A percentile compares a stretch with the other conserved stretches of the same genome.
Conservation (phyloP, 2,888 invertebrate genomes). For the Tupiocoris notatus region DNA sequence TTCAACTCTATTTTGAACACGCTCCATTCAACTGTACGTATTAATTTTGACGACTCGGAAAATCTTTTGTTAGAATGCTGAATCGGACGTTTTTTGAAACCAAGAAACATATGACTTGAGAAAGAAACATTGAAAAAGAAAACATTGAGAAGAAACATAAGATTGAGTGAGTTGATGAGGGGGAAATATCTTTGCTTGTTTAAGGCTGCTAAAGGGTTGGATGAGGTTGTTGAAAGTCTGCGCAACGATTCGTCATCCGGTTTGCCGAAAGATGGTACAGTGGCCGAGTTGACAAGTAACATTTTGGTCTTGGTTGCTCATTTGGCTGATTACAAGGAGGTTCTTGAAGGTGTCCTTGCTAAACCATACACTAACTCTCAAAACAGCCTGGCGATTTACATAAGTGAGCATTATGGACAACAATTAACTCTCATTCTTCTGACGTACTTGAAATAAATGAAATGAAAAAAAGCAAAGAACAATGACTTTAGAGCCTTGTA, state of each 20-base stretch:
- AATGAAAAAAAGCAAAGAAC: no score
- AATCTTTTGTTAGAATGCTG: no score
- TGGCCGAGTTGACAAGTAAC: conserved; percentile 93
- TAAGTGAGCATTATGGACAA: no score
- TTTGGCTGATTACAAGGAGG: conserved; percentile 73
- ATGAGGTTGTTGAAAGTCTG: conserved; percentile 89
- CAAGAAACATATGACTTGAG: no score
- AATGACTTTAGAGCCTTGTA: no score
- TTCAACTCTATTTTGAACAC: conserved; percentile 71
- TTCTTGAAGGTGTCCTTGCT: conserved; percentile 62
- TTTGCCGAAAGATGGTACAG: conserved; percentile 95
- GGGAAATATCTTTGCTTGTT: conserved; percentile 50
- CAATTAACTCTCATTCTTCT: no score
- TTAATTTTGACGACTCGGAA: not conserved
- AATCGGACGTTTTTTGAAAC: no score
- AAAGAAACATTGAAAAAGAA: no score
- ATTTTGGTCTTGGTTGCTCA: conserved; percentile 90
- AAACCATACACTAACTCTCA: conserved; percentile 25
- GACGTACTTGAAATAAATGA: no score
- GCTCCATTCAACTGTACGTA: conserved; percentile 68
- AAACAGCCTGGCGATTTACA: conserved; percentile 37
- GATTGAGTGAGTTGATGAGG: no score
- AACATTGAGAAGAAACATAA: no score
- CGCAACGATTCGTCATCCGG: conserved; percentile 72
- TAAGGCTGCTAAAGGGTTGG: conserved; percentile 83